phyloP scores from a whole-genome alignment of 2,797 vertebrate species.

The Chelidonichthys spinosus region DNA sequence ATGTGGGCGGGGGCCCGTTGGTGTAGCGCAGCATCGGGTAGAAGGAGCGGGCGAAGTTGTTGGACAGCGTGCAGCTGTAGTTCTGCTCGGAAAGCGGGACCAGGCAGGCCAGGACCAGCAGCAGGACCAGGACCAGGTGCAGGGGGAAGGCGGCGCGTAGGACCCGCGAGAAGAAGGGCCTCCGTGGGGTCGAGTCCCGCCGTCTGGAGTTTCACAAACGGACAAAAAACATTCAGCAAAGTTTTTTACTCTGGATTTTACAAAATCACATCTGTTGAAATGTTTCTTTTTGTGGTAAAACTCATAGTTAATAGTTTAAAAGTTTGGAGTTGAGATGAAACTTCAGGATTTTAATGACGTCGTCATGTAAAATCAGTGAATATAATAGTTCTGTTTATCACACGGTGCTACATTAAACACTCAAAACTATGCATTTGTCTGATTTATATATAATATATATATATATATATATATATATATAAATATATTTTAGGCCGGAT shows the following conservation, averaged over 20 bases:
- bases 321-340: too few relatives aligned
- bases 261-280: not conserved
- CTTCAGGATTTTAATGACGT: too few relatives aligned
- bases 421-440: too few relatives aligned
- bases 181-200: conserved; percentile 52
- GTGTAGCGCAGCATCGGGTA: conserved; percentile 95
- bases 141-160: conserved; percentile 89
- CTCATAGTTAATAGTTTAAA: too few relatives aligned
- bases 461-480: too few relatives aligned
- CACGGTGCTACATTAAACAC: too few relatives aligned
- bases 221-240: not conserved
- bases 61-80: conserved; percentile 91
- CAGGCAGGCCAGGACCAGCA: conserved; percentile 89
- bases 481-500: too few relatives aligned
- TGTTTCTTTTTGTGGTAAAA: too few relatives aligned
- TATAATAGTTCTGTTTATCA: too few relatives aligned
- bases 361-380: too few relatives aligned
- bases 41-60: conserved; percentile 96
- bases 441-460: too few relatives aligned
- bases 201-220: conserved; percentile 11
- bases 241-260: too few relatives aligned
- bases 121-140: conserved; percentile 88
- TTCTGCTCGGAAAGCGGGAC: conserved; percentile 88
- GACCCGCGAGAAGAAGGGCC: conserved; percentile 87
- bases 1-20: conserved; percentile 94